Evolutionary conservation across 2,113 vertebrate species (phyloP).

Genomic region (Erpornis zantholeuca): DNA sequence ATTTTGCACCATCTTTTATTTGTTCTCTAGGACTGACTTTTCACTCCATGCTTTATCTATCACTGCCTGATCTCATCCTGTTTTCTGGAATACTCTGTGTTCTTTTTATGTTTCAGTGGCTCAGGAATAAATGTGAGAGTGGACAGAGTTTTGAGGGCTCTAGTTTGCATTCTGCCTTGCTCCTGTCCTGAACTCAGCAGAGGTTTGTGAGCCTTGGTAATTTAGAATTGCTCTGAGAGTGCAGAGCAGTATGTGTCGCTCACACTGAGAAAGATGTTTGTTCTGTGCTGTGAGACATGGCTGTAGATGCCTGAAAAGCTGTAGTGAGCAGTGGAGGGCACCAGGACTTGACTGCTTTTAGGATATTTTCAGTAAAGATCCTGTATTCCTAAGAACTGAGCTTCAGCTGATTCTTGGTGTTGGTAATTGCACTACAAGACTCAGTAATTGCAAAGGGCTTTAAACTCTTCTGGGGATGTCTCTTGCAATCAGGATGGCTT

Average conservation of each 20-base stretch:
- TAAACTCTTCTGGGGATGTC: background rate
- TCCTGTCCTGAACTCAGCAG: background rate
- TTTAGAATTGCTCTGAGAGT: background rate
- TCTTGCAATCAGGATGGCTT: background rate
- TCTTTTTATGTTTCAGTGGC: background rate
- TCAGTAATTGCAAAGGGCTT: background rate
- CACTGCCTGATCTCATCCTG: background rate
- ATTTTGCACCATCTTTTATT: background rate
- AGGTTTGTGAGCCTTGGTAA: background rate
- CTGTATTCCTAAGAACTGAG: background rate
- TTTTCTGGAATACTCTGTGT: background rate
- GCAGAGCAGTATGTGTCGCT: background rate
- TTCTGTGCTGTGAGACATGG: background rate
- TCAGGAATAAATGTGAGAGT: background rate
- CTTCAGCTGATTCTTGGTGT: background rate
- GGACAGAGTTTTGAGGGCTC: background rate
- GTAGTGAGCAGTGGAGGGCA: background rate
- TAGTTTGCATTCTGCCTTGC: background rate
- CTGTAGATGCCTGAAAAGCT: background rate
- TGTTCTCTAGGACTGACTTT: background rate
- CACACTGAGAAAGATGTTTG: background rate
- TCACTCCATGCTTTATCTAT: background rate
- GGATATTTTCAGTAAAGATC: background rate
- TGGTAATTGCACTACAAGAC: background rate
- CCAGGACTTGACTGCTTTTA: background rate